Conservation (phyloP, 2,888 invertebrate species). For the Pterostichus niger region DNA sequence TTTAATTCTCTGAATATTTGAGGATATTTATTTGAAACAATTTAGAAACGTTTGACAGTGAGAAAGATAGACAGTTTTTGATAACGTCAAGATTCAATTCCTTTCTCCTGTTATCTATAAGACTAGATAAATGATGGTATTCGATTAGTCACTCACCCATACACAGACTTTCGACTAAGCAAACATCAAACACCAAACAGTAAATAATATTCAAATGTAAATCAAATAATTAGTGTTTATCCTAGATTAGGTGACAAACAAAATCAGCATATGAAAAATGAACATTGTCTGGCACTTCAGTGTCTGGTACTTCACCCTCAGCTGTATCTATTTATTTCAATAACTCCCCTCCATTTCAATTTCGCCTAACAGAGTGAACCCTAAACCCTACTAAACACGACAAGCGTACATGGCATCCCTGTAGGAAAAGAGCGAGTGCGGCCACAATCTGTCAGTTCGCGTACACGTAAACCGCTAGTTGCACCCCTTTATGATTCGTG, state of each 20-base stretch:
- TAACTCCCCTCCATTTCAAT: slow-evolving; percentile 26
- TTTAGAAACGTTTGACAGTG: too few species aligned
- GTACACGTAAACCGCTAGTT: slow-evolving; percentile 21
- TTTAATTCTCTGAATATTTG: too few species aligned
- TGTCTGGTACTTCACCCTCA: background rate
- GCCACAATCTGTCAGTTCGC: slow-evolving; percentile 59
- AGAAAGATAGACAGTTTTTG: too few species aligned
- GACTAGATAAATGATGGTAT: too few species aligned
- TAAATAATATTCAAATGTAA: background rate
- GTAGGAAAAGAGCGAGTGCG: slow-evolving; percentile 53
- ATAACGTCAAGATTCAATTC: too few species aligned
- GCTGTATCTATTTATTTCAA: slow-evolving; percentile 32
- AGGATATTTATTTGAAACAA: too few species aligned
- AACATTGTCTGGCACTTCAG: slow-evolving; percentile 10
- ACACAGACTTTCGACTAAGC: too few species aligned
- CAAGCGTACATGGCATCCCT: slow-evolving; percentile 36
- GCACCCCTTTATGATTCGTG: slow-evolving; percentile 61
- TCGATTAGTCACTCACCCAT: too few species aligned
- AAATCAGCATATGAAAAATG: slow-evolving; percentile 12
- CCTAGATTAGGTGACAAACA: slow-evolving; percentile 5
- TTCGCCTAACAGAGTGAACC: background rate
- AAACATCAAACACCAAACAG: background rate
- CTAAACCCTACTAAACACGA: slow-evolving; percentile 32
- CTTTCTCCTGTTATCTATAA: too few species aligned
- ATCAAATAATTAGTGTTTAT: slow-evolving; percentile 16